phyloP scores from a whole-genome alignment of 2,113 vertebrate species.

The Dermatemys mawii region DNA sequence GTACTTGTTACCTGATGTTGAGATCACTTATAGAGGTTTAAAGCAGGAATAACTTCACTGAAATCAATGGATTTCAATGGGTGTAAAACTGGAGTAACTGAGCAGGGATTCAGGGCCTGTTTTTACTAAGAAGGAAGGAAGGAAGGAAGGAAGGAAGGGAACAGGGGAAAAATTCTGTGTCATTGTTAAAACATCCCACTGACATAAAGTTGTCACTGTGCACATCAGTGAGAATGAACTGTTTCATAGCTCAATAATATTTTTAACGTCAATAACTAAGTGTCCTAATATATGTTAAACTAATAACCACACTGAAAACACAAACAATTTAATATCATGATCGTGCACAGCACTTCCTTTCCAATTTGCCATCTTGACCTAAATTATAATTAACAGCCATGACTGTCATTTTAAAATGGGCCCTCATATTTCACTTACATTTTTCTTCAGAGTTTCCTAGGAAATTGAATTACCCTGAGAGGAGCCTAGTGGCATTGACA shows the following conservation, averaged over 20 bases:
- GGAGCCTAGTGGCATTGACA: background rate
- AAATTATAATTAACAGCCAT: background rate
- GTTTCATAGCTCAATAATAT: background rate
- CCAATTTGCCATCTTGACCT: background rate
- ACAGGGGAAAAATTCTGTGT: background rate
- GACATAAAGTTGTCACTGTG: rapidly evolving
- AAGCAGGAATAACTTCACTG: background rate
- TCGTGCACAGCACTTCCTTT: background rate
- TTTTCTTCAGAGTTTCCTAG: background rate
- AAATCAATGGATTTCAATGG: background rate
- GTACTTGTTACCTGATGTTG: background rate
- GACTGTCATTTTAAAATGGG: background rate
- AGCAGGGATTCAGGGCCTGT: background rate
- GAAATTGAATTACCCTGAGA: background rate
- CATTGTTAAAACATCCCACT: background rate
- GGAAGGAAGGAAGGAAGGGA: background rate
- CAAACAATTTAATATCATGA: background rate
- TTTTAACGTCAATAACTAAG: background rate
- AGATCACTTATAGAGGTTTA: background rate
- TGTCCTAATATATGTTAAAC: background rate
- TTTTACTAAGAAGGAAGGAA: background rate
- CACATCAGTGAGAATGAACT: background rate
- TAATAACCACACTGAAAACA: background rate
- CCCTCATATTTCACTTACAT: background rate
- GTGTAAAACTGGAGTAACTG: background rate